These are phyloP conservation scores for Eupithecia exiguata DNA, from an alignment of 2,888 invertebrate genomes.

Conservation along the genomic window DNA sequence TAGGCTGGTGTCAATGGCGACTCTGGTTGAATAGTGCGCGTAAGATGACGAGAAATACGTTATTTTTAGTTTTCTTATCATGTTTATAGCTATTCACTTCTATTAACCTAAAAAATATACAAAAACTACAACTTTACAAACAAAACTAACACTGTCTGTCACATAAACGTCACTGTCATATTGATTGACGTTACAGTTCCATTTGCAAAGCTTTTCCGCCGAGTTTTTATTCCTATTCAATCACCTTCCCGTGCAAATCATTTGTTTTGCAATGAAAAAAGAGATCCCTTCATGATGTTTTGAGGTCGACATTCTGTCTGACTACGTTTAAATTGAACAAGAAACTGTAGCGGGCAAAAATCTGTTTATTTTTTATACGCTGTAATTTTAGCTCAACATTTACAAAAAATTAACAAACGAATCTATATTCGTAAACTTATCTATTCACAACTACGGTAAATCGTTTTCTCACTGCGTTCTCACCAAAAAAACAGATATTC, in stretches of 20 bases:
- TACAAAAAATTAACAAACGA: too few species aligned
- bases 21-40: constrained; percentile 65
- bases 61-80: constrained; percentile 70
- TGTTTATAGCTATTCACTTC: constrained; percentile 48
- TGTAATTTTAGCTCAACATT: too few species aligned
- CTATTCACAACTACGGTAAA: too few species aligned
- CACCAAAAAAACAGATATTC: background rate
- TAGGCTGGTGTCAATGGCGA: constrained; percentile 80
- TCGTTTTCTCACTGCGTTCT: background rate
- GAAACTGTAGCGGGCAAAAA: too few species aligned
- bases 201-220: background rate
- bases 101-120: constrained; percentile 3
- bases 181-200: background rate
- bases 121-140: constrained; percentile 3
- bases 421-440: too few species aligned
- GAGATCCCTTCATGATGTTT: too few species aligned
- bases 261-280: too few species aligned
- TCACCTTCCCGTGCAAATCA: too few species aligned
- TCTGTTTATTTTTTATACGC: too few species aligned
- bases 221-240: too few species aligned
- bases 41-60: constrained; percentile 53
- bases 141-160: background rate
- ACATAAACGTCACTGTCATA: background rate
- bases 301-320: too few species aligned
- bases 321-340: too few species aligned